phyloP scores from a whole-genome alignment of 2,797 vertebrate species.

The Ctenopoma multispine region DNA sequence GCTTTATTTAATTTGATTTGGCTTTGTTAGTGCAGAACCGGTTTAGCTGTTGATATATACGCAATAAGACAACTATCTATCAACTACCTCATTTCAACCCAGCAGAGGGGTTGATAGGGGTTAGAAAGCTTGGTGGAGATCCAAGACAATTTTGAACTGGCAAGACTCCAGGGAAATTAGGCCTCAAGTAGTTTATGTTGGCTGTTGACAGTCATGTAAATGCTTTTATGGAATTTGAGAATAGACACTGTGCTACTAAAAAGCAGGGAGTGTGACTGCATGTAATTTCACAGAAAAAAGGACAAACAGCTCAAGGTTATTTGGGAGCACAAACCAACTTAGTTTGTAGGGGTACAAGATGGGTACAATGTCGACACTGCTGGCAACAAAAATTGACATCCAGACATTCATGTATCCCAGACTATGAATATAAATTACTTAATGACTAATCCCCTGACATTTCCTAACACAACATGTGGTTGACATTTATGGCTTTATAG shows the following conservation, averaged over 20 bases:
- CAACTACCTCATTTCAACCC: not conserved
- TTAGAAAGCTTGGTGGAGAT: slow-evolving; percentile 18
- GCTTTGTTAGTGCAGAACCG: not conserved
- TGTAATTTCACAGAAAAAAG: slow-evolving; percentile 26
- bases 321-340: slow-evolving; percentile 38
- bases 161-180: slow-evolving; percentile 11
- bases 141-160: slow-evolving; percentile 4
- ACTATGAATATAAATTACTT: too few relatives aligned
- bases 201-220: slow-evolving; percentile 12
- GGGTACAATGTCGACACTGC: slow-evolving; percentile 49
- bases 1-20: slow-evolving; percentile 2
- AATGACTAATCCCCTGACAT: too few relatives aligned
- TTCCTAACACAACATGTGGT: too few relatives aligned
- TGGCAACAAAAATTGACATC: slow-evolving; percentile 46
- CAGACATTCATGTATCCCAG: too few relatives aligned
- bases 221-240: not conserved
- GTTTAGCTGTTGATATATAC: not conserved
- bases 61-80: not conserved
- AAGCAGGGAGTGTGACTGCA: slow-evolving; percentile 22
- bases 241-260: slow-evolving; percentile 9
- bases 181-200: slow-evolving; percentile 1
- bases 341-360: slow-evolving; percentile 38
- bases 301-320: slow-evolving; percentile 37
- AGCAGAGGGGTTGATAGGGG: not conserved
- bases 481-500: too few relatives aligned